Conservation (phyloP, 2,797 vertebrate species). For the Aphelocoma californica region DNA sequence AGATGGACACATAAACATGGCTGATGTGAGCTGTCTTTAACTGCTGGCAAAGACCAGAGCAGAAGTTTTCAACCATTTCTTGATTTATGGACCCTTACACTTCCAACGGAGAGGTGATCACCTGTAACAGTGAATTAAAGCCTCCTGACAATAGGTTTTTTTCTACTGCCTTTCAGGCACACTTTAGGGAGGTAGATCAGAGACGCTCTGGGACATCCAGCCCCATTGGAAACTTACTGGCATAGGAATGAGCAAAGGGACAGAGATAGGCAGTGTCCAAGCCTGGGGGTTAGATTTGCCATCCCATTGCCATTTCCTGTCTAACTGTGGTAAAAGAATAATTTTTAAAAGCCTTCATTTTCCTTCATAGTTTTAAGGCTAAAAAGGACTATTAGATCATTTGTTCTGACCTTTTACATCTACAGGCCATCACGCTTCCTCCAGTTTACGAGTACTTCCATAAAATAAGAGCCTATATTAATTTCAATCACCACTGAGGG, state of each 20-base stretch:
- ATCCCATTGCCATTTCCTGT: neutral
- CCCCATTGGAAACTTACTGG: neutral
- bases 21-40: neutral
- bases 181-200: neutral
- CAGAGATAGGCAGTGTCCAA: neutral
- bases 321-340: neutral
- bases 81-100: neutral
- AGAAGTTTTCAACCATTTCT: constrained; percentile 13
- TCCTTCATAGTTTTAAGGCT: constrained; percentile 28
- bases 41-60: neutral
- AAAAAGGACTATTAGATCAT: constrained; percentile 27
- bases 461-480: constrained; percentile 49
- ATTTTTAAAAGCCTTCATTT: constrained; percentile 32
- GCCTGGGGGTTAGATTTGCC: neutral
- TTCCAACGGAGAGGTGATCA: neutral
- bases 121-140: constrained; percentile 21
- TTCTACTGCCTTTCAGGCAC: neutral
- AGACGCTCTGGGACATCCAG: neutral
- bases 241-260: neutral
- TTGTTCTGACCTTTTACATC: constrained; percentile 48
- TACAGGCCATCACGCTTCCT: constrained; percentile 37
- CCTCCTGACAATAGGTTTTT: neutral
- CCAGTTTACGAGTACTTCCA: constrained; percentile 32
- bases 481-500: constrained; percentile 43
- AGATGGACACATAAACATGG: neutral